phyloP scores from a whole-genome alignment of 2,888 invertebrate species.

The Apotomis betuletana region DNA sequence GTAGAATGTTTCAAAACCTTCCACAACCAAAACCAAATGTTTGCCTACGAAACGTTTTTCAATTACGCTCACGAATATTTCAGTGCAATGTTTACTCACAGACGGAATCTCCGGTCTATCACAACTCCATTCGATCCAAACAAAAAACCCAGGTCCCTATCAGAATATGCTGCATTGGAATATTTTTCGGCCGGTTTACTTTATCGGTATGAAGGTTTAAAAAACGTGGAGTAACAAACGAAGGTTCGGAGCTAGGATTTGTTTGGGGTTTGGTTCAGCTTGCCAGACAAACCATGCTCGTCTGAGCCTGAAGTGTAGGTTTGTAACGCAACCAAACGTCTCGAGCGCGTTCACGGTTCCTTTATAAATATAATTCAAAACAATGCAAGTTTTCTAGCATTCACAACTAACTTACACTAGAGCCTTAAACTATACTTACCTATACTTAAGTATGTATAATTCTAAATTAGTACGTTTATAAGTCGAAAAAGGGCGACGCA shows the following conservation, averaged over 20 bases:
- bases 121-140: conserved; percentile 5
- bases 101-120: conserved; percentile 20
- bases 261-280: not conserved
- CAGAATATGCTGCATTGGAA: conserved; percentile 15
- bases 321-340: too few relatives aligned
- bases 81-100: conserved; percentile 10
- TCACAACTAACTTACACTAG: too few relatives aligned
- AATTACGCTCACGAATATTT: conserved; percentile 15
- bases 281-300: too few relatives aligned
- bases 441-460: too few relatives aligned
- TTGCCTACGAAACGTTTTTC: conserved; percentile 17
- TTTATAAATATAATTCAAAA: too few relatives aligned
- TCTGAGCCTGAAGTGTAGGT: too few relatives aligned
- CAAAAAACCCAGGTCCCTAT: conserved; percentile 5
- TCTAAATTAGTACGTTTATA: too few relatives aligned
- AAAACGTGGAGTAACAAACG: not conserved
- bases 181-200: conserved; percentile 26
- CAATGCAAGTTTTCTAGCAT: too few relatives aligned
- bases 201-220: conserved; percentile 15
- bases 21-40: conserved; percentile 5
- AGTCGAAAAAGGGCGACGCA: too few relatives aligned
- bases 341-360: too few relatives aligned
- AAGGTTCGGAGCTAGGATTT: not conserved
- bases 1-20: not conserved
- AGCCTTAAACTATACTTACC: too few relatives aligned